Evolutionary conservation across 2,888 invertebrate genomes (phyloP).

Genomic region (Drosophila maculinotata): DNA sequence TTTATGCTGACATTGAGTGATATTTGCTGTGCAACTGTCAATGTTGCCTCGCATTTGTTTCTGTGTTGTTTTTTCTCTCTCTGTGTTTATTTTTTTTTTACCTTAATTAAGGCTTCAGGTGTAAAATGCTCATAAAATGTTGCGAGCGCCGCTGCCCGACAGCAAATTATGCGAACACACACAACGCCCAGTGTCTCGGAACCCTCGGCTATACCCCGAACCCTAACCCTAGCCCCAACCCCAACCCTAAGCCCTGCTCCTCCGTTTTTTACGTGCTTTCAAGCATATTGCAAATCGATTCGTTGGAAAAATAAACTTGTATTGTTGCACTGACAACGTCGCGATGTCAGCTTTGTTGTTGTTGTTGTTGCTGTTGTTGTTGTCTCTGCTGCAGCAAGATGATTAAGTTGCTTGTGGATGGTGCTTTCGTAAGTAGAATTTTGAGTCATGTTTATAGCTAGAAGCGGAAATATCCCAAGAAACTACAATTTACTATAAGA

Average conservation of each 20-base stretch:
- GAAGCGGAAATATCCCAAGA: neutral
- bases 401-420: constrained; percentile 11
- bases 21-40: constrained; percentile 71
- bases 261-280: neutral
- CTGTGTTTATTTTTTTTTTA: neutral
- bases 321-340: constrained; percentile 39
- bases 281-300: constrained; percentile 59
- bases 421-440: neutral
- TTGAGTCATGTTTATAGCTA: constrained; percentile 1
- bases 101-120: constrained; percentile 79
- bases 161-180: constrained; percentile 63
- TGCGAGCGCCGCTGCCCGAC: constrained; percentile 34
- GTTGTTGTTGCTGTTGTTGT: constrained; percentile 15
- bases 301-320: constrained; percentile 64
- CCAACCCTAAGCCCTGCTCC: too few relatives aligned
- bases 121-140: constrained; percentile 71
- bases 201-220: constrained; percentile 2
- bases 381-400: constrained; percentile 16
- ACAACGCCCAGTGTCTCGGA: constrained; percentile 28
- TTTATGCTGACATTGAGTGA: constrained; percentile 77
- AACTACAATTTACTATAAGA: neutral
- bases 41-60: constrained; percentile 46
- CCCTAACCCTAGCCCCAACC: neutral
- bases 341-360: constrained; percentile 14
- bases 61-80: constrained; percentile 26